A percentile compares a stretch with the other conserved stretches of the same genome.
phyloP scores from a whole-genome alignment of 2,888 invertebrate genomes.

The Oscheius sp. region DNA sequence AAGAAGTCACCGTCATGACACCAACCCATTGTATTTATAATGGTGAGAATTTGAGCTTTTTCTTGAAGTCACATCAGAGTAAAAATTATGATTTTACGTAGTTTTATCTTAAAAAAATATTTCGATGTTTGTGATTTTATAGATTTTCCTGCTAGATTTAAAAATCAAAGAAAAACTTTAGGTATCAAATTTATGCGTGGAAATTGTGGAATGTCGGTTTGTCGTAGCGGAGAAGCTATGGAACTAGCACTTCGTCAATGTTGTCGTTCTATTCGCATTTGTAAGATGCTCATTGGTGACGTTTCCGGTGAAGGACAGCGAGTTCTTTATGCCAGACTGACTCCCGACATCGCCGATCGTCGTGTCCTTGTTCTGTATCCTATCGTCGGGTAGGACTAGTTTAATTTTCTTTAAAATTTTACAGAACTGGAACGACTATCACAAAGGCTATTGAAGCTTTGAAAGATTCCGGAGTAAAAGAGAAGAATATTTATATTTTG shows the following conservation, averaged over 20 bases:
- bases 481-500: slow-evolving; percentile 93
- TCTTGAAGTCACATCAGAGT: no score
- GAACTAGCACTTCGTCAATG: slow-evolving; percentile 86
- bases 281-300: slow-evolving; percentile 89
- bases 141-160: no score
- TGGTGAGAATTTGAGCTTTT: slow-evolving; percentile 23
- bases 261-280: slow-evolving; percentile 95
- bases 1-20: slow-evolving; percentile 87
- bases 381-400: slow-evolving; percentile 79
- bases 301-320: slow-evolving; percentile 80
- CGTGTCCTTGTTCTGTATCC: slow-evolving; percentile 95
- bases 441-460: slow-evolving; percentile 90
- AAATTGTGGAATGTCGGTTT: slow-evolving; percentile 97
- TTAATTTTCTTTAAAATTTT: slow-evolving; percentile 30
- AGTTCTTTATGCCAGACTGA: slow-evolving; percentile 94
- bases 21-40: slow-evolving; percentile 78
- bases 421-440: slow-evolving; percentile 89
- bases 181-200: slow-evolving; percentile 94
- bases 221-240: slow-evolving; percentile 88
- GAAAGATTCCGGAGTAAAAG: slow-evolving; percentile 90
- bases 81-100: no score
- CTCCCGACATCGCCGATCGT: slow-evolving; percentile 88
- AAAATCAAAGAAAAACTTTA: slow-evolving; percentile 15
- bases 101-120: no score
- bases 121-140: no score